Evolutionary conservation across 2,113 vertebrate species (phyloP).

Genomic region (Elaphurus davidianus): DNA sequence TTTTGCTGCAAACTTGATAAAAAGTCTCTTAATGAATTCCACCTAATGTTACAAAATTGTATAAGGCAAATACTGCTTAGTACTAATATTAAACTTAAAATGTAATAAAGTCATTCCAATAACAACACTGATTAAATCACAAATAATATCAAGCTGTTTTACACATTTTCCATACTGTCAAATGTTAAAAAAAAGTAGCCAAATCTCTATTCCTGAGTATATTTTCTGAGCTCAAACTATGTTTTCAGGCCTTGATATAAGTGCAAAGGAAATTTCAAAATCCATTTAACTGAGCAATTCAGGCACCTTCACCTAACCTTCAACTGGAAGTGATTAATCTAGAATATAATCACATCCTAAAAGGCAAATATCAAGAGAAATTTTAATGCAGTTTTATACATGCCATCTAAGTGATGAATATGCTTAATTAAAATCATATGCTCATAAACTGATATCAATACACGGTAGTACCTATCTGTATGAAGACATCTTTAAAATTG

Average conservation of each 20-base stretch:
- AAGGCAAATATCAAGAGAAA: slow-evolving; percentile 24
- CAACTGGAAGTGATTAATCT: slow-evolving; percentile 33
- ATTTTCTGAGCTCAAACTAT: neutral
- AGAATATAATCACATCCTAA: slow-evolving; percentile 23
- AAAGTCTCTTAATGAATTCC: slow-evolving; percentile 8
- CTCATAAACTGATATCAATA: neutral
- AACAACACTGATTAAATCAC: neutral
- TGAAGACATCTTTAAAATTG: slow-evolving; percentile 28
- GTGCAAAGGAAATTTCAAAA: slow-evolving; percentile 44
- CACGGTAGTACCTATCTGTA: neutral
- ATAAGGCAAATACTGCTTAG: neutral
- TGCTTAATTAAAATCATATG: slow-evolving; percentile 22
- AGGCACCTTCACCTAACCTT: slow-evolving; percentile 23
- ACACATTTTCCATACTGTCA: neutral
- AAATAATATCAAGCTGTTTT: neutral
- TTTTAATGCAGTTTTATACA: slow-evolving; percentile 17
- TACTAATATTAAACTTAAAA: neutral
- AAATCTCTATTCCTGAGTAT: neutral
- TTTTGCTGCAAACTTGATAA: neutral
- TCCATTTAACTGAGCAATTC: slow-evolving; percentile 31
- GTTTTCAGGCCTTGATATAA: neutral
- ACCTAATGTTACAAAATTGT: neutral
- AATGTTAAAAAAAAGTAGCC: neutral
- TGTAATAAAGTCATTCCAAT: neutral
- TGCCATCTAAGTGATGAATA: slow-evolving; percentile 41